These are phyloP conservation scores for Rhynchomys soricoides DNA, from an alignment of 2,113 vertebrate species.

Conservation along the genomic window DNA sequence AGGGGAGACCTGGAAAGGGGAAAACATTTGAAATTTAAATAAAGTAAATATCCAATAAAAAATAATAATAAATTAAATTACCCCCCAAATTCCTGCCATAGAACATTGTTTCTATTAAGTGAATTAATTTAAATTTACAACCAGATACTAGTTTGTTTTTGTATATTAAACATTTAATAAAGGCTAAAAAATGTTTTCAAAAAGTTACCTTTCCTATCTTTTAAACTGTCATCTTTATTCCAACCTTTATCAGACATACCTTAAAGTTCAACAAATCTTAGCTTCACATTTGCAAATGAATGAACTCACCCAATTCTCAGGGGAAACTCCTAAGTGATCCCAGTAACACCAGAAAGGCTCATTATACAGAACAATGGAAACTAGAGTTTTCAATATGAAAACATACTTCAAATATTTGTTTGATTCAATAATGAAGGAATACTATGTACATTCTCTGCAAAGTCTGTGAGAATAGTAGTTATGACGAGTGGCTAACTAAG, in stretches of 20 bases:
- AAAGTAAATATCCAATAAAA: too few relatives aligned
- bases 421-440: not conserved
- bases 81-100: too few relatives aligned
- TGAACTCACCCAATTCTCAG: not conserved
- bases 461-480: not conserved
- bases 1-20: too few relatives aligned
- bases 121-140: too few relatives aligned
- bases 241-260: not conserved
- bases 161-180: too few relatives aligned
- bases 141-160: too few relatives aligned
- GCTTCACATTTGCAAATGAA: not conserved
- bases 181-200: too few relatives aligned
- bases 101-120: too few relatives aligned
- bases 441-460: not conserved
- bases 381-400: not conserved
- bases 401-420: conserved; percentile 3
- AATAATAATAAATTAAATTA: too few relatives aligned
- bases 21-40: too few relatives aligned
- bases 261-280: conserved; percentile 28
- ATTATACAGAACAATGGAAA: not conserved
- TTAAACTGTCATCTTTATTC: not conserved
- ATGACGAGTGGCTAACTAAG: not conserved
- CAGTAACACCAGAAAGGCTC: not conserved
- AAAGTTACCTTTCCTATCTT: not conserved
- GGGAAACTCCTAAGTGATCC: not conserved